Percentiles rank a stretch among this genome's conserved stretches.
These are phyloP conservation scores for Coptodon rendalli DNA, from an alignment of 2,113 vertebrate genomes.

Conservation along the genomic window DNA sequence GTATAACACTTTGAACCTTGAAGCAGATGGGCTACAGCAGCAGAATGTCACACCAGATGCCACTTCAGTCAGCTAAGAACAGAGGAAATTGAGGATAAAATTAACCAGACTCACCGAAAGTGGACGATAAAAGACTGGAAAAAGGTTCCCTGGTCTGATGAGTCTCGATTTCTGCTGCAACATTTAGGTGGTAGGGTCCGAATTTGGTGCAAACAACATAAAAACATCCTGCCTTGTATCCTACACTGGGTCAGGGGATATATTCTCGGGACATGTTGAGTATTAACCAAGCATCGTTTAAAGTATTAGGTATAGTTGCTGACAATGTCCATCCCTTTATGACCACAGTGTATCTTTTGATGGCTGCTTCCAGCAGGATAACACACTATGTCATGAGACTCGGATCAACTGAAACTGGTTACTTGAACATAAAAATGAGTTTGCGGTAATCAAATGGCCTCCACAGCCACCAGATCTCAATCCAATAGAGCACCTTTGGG, in stretches of 20 bases:
- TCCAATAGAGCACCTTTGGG: background rate
- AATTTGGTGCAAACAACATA: background rate
- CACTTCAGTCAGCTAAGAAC: background rate
- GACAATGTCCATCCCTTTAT: background rate
- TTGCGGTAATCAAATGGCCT: background rate
- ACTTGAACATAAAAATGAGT: background rate
- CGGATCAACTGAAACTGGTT: background rate
- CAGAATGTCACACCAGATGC: background rate
- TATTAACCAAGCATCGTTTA: background rate
- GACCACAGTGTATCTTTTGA: background rate
- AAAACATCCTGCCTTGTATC: background rate
- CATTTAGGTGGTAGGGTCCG: background rate
- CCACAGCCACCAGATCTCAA: background rate
- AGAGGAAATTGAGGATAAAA: background rate
- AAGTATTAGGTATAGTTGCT: background rate
- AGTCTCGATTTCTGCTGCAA: background rate
- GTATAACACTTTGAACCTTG: background rate
- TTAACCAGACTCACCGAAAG: background rate
- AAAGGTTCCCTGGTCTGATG: background rate
- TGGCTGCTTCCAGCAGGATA: background rate
- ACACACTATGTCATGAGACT: background rate
- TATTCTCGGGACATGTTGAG: background rate
- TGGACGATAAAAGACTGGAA: background rate
- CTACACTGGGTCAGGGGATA: background rate
- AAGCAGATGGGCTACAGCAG: background rate